These are phyloP conservation scores for Carpatolechia fugitivella DNA, from an alignment of 2,888 invertebrate species.

Conservation along the genomic window DNA sequence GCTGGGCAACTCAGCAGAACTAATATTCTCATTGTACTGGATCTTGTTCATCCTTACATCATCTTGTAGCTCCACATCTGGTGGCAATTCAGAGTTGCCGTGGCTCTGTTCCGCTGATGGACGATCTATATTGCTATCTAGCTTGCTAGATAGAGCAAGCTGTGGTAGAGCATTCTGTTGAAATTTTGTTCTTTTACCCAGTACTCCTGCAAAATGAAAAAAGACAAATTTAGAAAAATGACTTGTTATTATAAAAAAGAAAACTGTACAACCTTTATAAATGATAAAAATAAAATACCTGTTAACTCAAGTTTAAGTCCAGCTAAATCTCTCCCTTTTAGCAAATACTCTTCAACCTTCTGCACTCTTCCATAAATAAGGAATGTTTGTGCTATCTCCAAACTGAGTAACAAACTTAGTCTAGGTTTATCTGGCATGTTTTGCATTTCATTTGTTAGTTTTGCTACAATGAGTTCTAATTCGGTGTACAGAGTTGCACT, in stretches of 20 bases:
- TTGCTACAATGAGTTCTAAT: slow-evolving; percentile 72
- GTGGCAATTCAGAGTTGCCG: slow-evolving; percentile 74
- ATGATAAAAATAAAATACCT: slow-evolving; percentile 60
- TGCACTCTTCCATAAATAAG: slow-evolving; percentile 86
- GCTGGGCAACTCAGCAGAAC: slow-evolving; percentile 80
- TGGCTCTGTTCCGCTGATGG: slow-evolving; percentile 72
- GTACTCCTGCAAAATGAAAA: slow-evolving; percentile 74
- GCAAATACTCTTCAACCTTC: slow-evolving; percentile 83
- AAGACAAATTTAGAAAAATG: too few relatives aligned
- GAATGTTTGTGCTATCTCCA: slow-evolving; percentile 83
- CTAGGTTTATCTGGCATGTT: slow-evolving; percentile 45
- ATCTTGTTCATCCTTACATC: slow-evolving; percentile 91
- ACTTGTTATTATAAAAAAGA: too few relatives aligned
- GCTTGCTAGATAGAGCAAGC: slow-evolving; percentile 83
- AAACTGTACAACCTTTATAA: too few relatives aligned
- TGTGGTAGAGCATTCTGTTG: slow-evolving; percentile 92
- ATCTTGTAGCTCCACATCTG: slow-evolving; percentile 87
- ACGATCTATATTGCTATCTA: slow-evolving; percentile 60
- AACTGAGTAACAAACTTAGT: slow-evolving; percentile 62
- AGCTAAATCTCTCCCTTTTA: slow-evolving; percentile 80
- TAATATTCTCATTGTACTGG: slow-evolving; percentile 80
- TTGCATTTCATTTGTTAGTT: slow-evolving; percentile 60
- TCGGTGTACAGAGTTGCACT: slow-evolving; percentile 83
- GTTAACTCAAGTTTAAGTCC: slow-evolving; percentile 84
- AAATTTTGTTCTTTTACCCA: slow-evolving; percentile 94